Evolutionary conservation across 1,140 invertebrate genomes (phyloP).

Genomic region (Ips typographus): DNA sequence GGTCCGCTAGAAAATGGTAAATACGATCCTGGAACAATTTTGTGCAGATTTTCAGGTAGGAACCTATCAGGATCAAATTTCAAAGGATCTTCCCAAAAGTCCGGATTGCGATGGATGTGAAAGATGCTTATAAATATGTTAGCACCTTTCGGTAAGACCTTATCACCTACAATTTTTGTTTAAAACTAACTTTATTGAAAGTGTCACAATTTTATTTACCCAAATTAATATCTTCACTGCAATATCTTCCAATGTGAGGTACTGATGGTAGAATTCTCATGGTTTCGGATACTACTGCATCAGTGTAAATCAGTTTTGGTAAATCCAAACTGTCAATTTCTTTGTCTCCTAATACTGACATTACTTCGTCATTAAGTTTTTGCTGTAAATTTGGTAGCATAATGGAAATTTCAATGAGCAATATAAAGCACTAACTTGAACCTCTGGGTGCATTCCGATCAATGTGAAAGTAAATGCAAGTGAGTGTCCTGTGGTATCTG

Average conservation of each 20-base stretch:
- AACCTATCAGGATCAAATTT: slow-evolving; percentile 70
- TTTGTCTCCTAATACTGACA: slow-evolving; percentile 1
- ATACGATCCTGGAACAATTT: slow-evolving; percentile 57
- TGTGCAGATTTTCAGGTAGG: slow-evolving; percentile 55
- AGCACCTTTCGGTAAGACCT: slow-evolving; percentile 10
- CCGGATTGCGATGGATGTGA: slow-evolving; percentile 18
- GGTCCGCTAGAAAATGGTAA: slow-evolving; percentile 67
- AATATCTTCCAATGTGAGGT: slow-evolving; percentile 2
- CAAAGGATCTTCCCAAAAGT: slow-evolving; percentile 56
- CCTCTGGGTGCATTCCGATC: slow-evolving; percentile 8
- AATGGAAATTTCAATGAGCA: neutral
- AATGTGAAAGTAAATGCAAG: slow-evolving; percentile 10
- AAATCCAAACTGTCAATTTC: neutral
- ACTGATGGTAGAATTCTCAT: slow-evolving; percentile 6
- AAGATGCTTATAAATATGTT: slow-evolving; percentile 6
- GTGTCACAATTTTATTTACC: slow-evolving; percentile 2
- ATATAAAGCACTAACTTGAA: slow-evolving; percentile 1
- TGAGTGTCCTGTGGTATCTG: slow-evolving; percentile 17
- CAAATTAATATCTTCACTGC: slow-evolving; percentile 10
- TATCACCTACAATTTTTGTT: neutral
- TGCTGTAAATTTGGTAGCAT: neutral
- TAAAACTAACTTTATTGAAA: neutral
- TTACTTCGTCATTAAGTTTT: slow-evolving; percentile 18
- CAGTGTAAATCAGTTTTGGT: slow-evolving; percentile 7
- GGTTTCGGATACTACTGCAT: slow-evolving; percentile 8